Percentiles rank a stretch among this genome's conserved stretches.
Evolutionary conservation across 2,888 invertebrate species (phyloP).

Genomic region (Amphipyra tragopoginis): DNA sequence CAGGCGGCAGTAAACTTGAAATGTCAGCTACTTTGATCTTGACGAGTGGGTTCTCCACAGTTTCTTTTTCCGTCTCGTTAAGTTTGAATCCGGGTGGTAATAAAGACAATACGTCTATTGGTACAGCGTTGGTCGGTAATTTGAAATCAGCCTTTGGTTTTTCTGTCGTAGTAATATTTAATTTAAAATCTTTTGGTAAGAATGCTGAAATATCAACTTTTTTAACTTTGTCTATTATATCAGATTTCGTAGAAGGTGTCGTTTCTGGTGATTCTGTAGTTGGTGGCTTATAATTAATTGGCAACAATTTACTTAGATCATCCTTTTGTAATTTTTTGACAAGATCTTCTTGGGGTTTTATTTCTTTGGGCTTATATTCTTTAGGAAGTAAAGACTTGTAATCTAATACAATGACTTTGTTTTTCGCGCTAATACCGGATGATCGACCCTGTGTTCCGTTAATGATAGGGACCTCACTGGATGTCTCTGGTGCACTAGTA

Average conservation of each 20-base stretch:
- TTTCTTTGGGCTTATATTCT: conserved; percentile 87
- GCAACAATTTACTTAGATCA: conserved; percentile 91
- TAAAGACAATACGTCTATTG: conserved; percentile 90
- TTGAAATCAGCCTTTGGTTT: conserved; percentile 69
- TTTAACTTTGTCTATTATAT: conserved; percentile 72
- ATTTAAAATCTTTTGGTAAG: conserved; percentile 91
- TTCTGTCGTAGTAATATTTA: conserved; percentile 74
- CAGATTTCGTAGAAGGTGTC: conserved; percentile 73
- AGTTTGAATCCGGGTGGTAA: conserved; percentile 91
- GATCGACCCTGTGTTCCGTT: conserved; percentile 86
- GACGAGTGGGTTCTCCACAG: conserved; percentile 60
- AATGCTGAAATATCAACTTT: conserved; percentile 89
- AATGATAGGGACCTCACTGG: conserved; percentile 68
- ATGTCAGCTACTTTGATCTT: conserved; percentile 86
- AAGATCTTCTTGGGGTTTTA: conserved; percentile 78
- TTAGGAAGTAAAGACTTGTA: conserved; percentile 88
- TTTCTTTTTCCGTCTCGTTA: conserved; percentile 69
- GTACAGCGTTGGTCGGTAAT: conserved; percentile 67
- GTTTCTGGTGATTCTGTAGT: conserved; percentile 69
- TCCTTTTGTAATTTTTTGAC: conserved; percentile 87
- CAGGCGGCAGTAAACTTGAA: conserved; percentile 91
- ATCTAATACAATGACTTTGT: conserved; percentile 89
- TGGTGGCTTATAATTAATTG: conserved; percentile 91
- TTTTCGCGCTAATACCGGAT: conserved; percentile 89
- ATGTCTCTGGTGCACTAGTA: conserved; percentile 58